Conservation (phyloP, 2,113 vertebrate species). For the Himantopus leucocephalus region DNA sequence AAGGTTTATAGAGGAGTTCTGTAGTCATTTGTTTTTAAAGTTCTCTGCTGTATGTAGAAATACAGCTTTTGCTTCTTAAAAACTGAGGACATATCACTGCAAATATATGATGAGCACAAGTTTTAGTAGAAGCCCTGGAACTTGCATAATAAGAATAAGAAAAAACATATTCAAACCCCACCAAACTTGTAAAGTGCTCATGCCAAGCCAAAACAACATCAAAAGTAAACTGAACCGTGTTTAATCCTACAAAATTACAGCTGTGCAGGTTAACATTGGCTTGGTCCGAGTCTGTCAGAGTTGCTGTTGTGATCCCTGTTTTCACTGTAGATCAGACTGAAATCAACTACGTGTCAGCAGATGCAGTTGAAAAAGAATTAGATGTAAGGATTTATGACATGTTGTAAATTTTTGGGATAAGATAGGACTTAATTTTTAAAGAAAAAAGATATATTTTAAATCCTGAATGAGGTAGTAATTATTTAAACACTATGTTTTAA, state of each 20-base stretch:
- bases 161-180: not conserved
- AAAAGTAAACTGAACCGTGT: not conserved
- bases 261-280: not conserved
- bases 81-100: not conserved
- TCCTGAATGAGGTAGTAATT: not conserved
- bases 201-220: not conserved
- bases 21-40: not conserved
- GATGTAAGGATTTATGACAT: not conserved
- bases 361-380: not conserved
- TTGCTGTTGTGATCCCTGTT: not conserved
- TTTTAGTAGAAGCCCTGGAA: not conserved
- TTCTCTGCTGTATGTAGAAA: not conserved
- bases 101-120: not conserved
- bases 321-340: not conserved
- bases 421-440: not conserved
- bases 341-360: not conserved
- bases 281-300: not conserved
- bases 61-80: not conserved
- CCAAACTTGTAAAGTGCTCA: not conserved
- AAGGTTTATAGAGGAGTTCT: not conserved
- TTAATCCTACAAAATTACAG: not conserved
- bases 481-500: not conserved
- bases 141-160: not conserved
- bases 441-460: not conserved
- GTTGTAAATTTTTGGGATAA: not conserved